These are phyloP conservation scores for Campylorhamphus procurvoides DNA, from an alignment of 2,113 vertebrate species.

Conservation along the genomic window DNA sequence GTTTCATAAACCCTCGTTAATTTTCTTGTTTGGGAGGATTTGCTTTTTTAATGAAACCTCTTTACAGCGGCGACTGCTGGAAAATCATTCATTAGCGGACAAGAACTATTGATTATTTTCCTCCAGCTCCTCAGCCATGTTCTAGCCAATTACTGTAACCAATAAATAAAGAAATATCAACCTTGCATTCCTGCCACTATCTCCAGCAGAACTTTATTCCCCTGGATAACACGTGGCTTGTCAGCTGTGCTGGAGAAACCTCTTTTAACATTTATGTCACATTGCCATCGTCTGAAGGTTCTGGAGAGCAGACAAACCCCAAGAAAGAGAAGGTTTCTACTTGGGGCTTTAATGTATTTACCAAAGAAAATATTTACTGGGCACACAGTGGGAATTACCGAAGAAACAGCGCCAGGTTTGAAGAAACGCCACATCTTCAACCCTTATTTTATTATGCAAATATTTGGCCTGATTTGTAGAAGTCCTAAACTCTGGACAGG, in stretches of 20 bases:
- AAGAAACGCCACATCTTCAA: not conserved
- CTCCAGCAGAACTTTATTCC: slow-evolving; percentile 14
- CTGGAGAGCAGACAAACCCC: not conserved
- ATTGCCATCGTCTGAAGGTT: not conserved
- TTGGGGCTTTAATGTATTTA: not conserved
- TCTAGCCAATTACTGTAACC: slow-evolving; percentile 61
- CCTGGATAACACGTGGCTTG: not conserved
- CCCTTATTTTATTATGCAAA: not conserved
- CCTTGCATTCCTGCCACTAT: slow-evolving; percentile 12
- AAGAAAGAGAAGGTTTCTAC: not conserved
- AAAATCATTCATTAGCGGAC: slow-evolving; percentile 68
- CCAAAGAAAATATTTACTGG: not conserved
- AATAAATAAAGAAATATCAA: slow-evolving; percentile 59
- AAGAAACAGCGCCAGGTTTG: not conserved
- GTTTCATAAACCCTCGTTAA: slow-evolving; percentile 51
- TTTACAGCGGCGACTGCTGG: slow-evolving; percentile 36
- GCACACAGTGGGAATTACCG: not conserved
- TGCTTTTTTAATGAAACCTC: slow-evolving; percentile 65
- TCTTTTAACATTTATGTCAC: not conserved
- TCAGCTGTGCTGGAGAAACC: not conserved
- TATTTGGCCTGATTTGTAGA: not conserved
- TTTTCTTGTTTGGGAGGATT: slow-evolving; percentile 50
- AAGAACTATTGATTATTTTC: slow-evolving; percentile 68
- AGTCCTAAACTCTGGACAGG: not conserved
- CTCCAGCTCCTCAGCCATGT: slow-evolving; percentile 38